phyloP scores from a whole-genome alignment of 2,113 vertebrate genomes.

The Thunnus thynnus region DNA sequence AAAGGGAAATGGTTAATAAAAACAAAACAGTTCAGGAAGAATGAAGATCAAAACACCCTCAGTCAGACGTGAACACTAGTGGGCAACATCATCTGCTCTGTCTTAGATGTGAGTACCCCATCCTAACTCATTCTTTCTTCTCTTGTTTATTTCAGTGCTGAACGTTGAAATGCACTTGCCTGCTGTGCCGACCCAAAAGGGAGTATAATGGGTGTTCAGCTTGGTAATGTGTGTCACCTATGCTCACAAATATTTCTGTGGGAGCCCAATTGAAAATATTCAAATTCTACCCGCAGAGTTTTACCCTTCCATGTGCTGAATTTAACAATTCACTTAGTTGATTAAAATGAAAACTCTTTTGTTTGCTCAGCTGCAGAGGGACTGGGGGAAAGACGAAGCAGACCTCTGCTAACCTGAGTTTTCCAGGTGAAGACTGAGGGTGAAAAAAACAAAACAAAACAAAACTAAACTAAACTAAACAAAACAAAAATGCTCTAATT shows the following conservation, averaged over 20 bases:
- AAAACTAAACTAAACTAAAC: neutral
- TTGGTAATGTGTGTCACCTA: constrained; percentile 40
- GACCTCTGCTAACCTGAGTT: constrained; percentile 40
- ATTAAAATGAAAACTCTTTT: constrained; percentile 54
- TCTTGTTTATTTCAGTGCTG: constrained; percentile 33
- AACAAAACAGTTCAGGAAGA: constrained; percentile 48
- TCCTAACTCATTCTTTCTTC: constrained; percentile 30
- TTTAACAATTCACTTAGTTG: constrained; percentile 43
- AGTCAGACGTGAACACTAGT: constrained; percentile 31
- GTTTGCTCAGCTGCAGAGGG: constrained; percentile 40
- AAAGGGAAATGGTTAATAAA: constrained; percentile 52
- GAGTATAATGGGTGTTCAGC: constrained; percentile 39
- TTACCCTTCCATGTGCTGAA: constrained; percentile 47
- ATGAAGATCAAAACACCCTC: constrained; percentile 29
- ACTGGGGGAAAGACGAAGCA: constrained; percentile 25
- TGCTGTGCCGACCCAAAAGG: constrained; percentile 9
- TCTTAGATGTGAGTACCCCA: neutral
- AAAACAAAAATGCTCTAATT: constrained; percentile 34
- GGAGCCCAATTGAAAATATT: constrained; percentile 50
- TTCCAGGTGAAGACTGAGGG: constrained; percentile 55
- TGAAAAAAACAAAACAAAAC: constrained; percentile 7
- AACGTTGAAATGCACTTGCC: constrained; percentile 15
- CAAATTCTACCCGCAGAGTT: constrained; percentile 49
- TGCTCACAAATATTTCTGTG: constrained; percentile 30
- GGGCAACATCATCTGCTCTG: constrained; percentile 15